Evolutionary conservation across 2,888 invertebrate species (phyloP), one percentile per base, ranked within the genome.

Genomic region (Adineta ricciae): DNA sequence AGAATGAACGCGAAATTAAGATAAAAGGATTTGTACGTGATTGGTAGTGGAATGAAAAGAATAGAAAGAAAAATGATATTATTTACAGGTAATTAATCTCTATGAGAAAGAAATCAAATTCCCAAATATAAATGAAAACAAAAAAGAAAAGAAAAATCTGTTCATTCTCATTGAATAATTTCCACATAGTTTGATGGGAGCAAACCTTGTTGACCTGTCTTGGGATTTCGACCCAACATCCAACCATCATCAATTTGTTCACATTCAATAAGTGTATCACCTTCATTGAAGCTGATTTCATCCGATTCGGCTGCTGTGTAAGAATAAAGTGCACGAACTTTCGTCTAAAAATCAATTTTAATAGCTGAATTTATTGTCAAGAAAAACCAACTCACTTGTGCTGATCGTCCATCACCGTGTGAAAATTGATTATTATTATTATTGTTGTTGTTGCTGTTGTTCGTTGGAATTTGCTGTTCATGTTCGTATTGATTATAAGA

Each of bases 151-250:
- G 27, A 64, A 64, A 64, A 64, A 64, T 32, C 16, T 32, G 27
- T 5, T 64, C 16, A 64, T 64, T 64, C 64, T 78, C 78, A 78
- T 36, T 86, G 83, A 32, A 86, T 52, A 38, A 64, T 73, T 84
- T 96, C 94, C 11, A 99, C 97, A 90, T 99, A 99, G 92, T 99
- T 99, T 86, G 98, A 97, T 19, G 99, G 99, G 89, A 99, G 92
- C 98, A 99, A 98, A 88, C 98, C 98, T 87, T 94, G 94, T 91
- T 94, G 93, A 56, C 96, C 96, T 0, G 96, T 96, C 88, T 97
- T 94, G 88, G 96, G 93, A 84, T 97, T 96, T 86, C 95, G 94
- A 1, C 97, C 97, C 2, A 96, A 96, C 97, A 99, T 97, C 98
- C 98, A 99, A 86, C 98, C 98, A 86, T 95, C 95, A 91, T 98